Base-by-base conservation (phyloP, 2,113 vertebrate species). In the Salvelinus fontinalis region DNA sequence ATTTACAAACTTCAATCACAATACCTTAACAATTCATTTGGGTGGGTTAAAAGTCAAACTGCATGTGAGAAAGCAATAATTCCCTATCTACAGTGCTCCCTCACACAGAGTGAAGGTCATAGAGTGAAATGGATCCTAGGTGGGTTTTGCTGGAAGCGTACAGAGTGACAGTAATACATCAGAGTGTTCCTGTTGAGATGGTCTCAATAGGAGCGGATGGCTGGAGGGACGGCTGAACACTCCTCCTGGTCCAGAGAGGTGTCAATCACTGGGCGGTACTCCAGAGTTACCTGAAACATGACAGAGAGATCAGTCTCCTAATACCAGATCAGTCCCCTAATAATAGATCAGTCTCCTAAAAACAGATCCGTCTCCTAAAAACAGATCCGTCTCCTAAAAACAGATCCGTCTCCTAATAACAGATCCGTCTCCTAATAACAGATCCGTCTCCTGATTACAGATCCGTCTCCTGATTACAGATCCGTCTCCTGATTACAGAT, bases 191-290 rank as follows among this genome's bases (percentile, higher is more conserved):
- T 14, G 18, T 57, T 18, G 54, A 20, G 13, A 57, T 18, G 4
- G 16, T 14, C 31, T 93, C 94, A 99, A 79, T 99, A 99, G 2
- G 97, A 99, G 78, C 98, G 96, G 87, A 99, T 98, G 13, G 97
- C 97, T 12, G 98, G 98, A 0, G 98, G 97, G 14, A 99, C 93
- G 0, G 92, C 92, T 57, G 96, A 93, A 1, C 97, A 99, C 31
- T 97, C 95, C 82, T 96, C 84, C 81, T 96, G 95, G 4, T 98
- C 94, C 86, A 99, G 88, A 59, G 98, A 97, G 82, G 34, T 86
- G 87, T 99, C 97, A 0, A 99, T 99, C 48, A 99, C 97, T 1
- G 96, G 97, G 67, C 97, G 95, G 89, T 99, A 99, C 14, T 95
- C 85, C 92, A 99, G 89, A 2, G 94, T 95, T 71, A 99, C 97